phyloP scores from a whole-genome alignment of 2,113 vertebrate genomes.

The Toxotes jaculatrix region DNA sequence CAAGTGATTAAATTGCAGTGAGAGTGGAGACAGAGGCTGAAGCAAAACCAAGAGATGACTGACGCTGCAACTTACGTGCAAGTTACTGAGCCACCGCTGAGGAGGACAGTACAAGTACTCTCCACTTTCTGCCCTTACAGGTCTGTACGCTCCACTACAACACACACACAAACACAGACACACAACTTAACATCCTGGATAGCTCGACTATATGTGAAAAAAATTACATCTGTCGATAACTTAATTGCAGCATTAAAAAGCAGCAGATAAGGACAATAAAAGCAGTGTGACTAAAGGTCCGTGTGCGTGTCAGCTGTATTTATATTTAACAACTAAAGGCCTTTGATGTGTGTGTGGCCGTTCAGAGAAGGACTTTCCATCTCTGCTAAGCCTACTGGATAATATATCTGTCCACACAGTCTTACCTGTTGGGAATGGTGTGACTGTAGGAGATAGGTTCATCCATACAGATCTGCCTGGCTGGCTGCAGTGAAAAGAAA shows the following conservation, averaged over 20 bases:
- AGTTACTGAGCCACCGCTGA: conserved; percentile 85
- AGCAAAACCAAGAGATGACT: background rate
- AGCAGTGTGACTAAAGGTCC: background rate
- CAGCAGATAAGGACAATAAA: background rate
- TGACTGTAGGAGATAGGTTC: conserved; percentile 66
- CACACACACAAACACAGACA: conserved; percentile 29
- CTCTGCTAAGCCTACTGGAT: too few species aligned
- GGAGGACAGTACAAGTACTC: conserved; percentile 86
- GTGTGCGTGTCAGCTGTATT: background rate
- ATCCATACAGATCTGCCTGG: conserved; percentile 73
- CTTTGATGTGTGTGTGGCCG: background rate
- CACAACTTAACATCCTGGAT: background rate
- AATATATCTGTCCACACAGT: background rate
- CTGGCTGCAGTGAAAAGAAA: conserved; percentile 62
- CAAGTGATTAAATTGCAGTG: background rate
- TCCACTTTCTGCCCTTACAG: conserved; percentile 80
- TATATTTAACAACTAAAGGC: too few species aligned
- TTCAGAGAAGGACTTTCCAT: too few species aligned
- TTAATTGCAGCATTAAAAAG: conserved; percentile 17
- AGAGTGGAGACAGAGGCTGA: background rate
- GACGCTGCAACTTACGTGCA: conserved; percentile 76
- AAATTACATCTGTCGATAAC: background rate
- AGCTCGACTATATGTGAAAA: background rate
- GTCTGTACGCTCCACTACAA: conserved; percentile 82
- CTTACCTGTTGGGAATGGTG: conserved; percentile 80